These are phyloP conservation scores for Piscicola geometra DNA, from an alignment of 2,888 invertebrate species.

Conservation along the genomic window DNA sequence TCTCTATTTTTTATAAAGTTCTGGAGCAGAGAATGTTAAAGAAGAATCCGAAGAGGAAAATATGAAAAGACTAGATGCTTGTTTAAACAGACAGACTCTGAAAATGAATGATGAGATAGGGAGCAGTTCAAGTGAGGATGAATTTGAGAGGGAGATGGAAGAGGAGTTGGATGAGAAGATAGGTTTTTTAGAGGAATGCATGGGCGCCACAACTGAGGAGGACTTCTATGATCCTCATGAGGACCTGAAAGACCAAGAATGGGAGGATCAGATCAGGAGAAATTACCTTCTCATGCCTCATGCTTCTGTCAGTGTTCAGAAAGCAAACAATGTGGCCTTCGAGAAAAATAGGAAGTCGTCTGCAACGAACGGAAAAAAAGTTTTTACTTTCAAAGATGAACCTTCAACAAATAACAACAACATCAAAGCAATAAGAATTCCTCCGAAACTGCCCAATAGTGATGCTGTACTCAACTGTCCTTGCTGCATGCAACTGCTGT, in stretches of 20 bases:
- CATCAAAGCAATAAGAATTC: background rate
- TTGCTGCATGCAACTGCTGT: constrained; percentile 62
- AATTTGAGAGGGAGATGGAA: constrained; percentile 54
- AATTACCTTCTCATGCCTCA: constrained; percentile 46
- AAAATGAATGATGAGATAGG: background rate
- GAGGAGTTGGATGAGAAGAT: constrained; percentile 50
- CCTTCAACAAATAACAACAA: background rate
- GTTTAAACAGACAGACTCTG: background rate
- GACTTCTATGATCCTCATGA: constrained; percentile 61
- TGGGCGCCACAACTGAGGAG: constrained; percentile 52
- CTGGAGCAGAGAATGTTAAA: background rate
- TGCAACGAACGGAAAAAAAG: no score
- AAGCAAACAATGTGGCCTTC: no score
- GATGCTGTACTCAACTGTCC: constrained; percentile 64
- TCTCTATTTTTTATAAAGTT: background rate
- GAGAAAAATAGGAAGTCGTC: no score
- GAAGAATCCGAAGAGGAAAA: background rate
- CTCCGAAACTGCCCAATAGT: constrained; percentile 53
- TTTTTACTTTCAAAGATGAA: background rate
- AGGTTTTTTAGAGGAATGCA: background rate
- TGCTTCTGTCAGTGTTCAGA: background rate
- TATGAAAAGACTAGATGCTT: background rate
- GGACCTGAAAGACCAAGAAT: constrained; percentile 60
- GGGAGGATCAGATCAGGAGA: constrained; percentile 58
- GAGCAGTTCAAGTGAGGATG: constrained; percentile 50